phyloP scores from a whole-genome alignment of 2,888 invertebrate genomes.

The Phengaris alcon region DNA sequence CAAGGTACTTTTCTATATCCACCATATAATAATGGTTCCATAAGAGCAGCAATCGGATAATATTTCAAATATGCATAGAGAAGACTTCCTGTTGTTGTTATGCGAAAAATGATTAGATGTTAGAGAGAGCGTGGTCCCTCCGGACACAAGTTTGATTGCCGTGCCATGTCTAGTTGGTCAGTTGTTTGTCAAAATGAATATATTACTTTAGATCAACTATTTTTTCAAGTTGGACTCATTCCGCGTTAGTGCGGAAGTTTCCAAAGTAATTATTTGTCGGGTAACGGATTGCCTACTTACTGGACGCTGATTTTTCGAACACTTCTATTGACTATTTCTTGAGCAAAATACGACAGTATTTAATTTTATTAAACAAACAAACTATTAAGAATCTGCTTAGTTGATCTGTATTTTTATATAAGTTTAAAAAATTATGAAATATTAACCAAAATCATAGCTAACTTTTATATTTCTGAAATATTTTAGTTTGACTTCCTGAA shows the following conservation, averaged over 20 bases:
- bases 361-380: neutral
- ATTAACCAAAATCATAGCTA: no score
- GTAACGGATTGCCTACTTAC: conserved; percentile 9
- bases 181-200: conserved; percentile 72
- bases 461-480: no score
- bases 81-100: conserved; percentile 61
- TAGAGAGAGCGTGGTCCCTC: conserved; percentile 55
- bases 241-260: conserved; percentile 27
- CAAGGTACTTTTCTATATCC: conserved; percentile 46
- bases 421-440: no score
- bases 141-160: conserved; percentile 76
- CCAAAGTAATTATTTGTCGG: conserved; percentile 19
- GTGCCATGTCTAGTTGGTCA: conserved; percentile 59
- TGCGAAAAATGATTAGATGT: conserved; percentile 74
- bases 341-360: neutral
- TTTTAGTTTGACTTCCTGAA: no score
- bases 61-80: conserved; percentile 71
- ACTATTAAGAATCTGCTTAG: no score
- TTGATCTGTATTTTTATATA: no score
- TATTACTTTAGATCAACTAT: conserved; percentile 50
- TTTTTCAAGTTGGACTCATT: conserved; percentile 39
- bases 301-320: neutral
- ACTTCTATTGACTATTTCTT: neutral
- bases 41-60: conserved; percentile 62
- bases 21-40: conserved; percentile 55